Base-by-base conservation (phyloP, 2,888 invertebrate genomes). In the Beris morrisii region DNA sequence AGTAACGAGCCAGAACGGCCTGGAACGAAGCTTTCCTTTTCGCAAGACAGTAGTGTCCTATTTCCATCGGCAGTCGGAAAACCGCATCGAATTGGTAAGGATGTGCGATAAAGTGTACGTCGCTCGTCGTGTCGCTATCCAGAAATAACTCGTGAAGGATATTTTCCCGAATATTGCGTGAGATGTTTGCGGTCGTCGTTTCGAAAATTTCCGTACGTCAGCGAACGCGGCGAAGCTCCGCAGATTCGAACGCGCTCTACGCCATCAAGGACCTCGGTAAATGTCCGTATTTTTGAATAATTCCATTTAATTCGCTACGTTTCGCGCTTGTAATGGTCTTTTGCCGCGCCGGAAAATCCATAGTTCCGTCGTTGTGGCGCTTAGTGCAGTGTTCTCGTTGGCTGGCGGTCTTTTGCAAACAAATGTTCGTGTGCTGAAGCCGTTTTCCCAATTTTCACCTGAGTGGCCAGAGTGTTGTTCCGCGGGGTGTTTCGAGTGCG, bases 21-120 rank as follows among this genome's bases (percentile, higher is more conserved):
- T 61, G 61, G 61, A 61, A 61, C 12, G 43, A 22, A 61, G 61
- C 61, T 61, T 61, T 61, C 22, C 5, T 22, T 59, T 52, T 22
- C 6, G 38, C 38, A 50, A 38, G 28, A 22, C 61, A 15, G 43
- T 12, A 5, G 0, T 61, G 61, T 38, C 61, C 61, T 50, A 61
- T 6, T 61, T 61, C 38, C 43, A 50, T 52, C 32, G 52, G 43
- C 61, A 61, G 61, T 61, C 22, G 13, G 52, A 61, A 61, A n/a
- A 61, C 61, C 52, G 61, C 61, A 61, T 61, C 52, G 61, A 31
- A 32, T 52, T 4, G 5, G 38, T 13, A 61, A 61, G 61, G 61
- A 61, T 61, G 61, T 61, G 46, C 38, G 38, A 5, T 22, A 52
- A 12, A 32, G 30, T 50, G 1, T 28, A 5, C 22, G 9, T n/a